A percentile compares a stretch with the other conserved stretches of the same genome.
These are phyloP conservation scores for Periophthalmus modestus DNA, from an alignment of 2,113 vertebrate species.

Conservation along the genomic window DNA sequence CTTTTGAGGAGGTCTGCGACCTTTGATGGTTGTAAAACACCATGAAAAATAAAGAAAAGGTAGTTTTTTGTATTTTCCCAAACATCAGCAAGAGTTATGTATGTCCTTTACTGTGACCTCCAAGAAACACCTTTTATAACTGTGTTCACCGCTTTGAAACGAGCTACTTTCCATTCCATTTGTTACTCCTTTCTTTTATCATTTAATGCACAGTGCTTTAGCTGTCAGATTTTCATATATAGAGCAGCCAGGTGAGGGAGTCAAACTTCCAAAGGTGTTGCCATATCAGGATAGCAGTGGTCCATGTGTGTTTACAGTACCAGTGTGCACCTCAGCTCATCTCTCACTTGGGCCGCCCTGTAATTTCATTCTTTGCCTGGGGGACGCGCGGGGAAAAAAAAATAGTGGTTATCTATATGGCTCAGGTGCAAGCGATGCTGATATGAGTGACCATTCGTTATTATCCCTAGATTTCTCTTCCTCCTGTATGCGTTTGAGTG, in stretches of 20 bases:
- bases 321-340: constrained; percentile 23
- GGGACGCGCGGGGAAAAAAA: constrained; percentile 47
- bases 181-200: constrained; percentile 33
- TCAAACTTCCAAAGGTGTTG: constrained; percentile 25
- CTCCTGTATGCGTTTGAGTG: constrained; percentile 51
- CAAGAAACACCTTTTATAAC: background rate
- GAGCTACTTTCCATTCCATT: background rate
- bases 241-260: constrained; percentile 29
- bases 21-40: background rate
- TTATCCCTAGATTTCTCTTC: constrained; percentile 55
- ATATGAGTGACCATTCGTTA: constrained; percentile 71
- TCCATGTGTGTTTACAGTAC: constrained; percentile 22
- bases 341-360: constrained; percentile 36
- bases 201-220: constrained; percentile 14
- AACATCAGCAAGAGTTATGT: background rate
- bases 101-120: background rate
- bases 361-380: constrained; percentile 62
- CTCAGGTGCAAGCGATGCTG: constrained; percentile 71
- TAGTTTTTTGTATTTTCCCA: background rate
- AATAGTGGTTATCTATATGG: constrained; percentile 72
- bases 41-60: background rate
- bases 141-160: background rate
- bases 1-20: background rate
- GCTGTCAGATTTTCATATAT: constrained; percentile 34
- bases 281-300: constrained; percentile 12